Evolutionary conservation across 2,888 invertebrate genomes (phyloP).

Genomic region (Colostygia pectinataria): DNA sequence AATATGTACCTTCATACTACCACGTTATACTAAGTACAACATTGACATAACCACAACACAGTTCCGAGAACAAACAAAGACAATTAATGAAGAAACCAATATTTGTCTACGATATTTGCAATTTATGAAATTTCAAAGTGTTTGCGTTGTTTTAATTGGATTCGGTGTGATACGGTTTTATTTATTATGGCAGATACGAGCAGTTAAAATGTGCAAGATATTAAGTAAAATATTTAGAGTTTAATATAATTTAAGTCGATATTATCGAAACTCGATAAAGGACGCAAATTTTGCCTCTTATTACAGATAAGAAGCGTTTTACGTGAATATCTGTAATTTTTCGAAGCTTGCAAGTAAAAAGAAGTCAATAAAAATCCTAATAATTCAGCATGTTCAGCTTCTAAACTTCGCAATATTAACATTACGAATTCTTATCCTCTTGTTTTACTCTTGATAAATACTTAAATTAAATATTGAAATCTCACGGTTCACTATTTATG

Average conservation of each 20-base stretch:
- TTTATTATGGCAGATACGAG: conserved; percentile 32
- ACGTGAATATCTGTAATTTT: no score
- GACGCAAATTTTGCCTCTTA: not conserved
- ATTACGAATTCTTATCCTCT: no score
- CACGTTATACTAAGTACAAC: conserved; percentile 5
- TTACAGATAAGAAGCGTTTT: no score
- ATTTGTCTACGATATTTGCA: conserved; percentile 24
- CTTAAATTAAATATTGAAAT: no score
- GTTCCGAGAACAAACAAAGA: conserved; percentile 26
- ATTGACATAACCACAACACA: conserved; percentile 22
- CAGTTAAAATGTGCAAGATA: not conserved
- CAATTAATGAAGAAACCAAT: conserved; percentile 38
- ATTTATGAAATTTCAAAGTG: conserved; percentile 40
- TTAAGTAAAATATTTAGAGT: not conserved
- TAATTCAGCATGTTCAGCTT: no score
- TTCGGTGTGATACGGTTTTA: conserved; percentile 43
- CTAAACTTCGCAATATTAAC: no score
- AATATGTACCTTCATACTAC: conserved; percentile 18
- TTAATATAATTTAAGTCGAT: no score
- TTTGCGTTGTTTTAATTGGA: conserved; percentile 45
- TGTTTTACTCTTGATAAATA: no score
- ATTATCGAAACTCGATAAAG: no score
- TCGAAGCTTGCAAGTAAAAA: no score
- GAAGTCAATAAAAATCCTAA: no score
- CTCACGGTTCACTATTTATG: no score